A percentile compares a stretch with the other conserved stretches of the same genome.
Conservation (phyloP, 1,140 invertebrate species). For the Paraescarpia echinospica region DNA sequence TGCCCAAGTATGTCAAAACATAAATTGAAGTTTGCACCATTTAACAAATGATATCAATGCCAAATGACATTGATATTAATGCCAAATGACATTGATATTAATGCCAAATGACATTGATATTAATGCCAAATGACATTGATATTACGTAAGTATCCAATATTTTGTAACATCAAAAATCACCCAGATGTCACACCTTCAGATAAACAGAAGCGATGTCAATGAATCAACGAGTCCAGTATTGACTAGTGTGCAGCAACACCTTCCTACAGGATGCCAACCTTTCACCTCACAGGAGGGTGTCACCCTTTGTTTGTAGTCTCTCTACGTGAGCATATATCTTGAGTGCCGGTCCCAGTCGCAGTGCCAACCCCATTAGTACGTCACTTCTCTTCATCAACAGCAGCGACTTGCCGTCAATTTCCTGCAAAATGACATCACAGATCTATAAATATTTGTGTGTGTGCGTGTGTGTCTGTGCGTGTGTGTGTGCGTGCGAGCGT, state of each 20-base stretch:
- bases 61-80: too few species aligned
- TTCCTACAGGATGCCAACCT: not conserved
- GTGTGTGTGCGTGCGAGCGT: too few species aligned
- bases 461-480: too few species aligned
- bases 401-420: conserved; percentile 83
- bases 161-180: not conserved
- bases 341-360: conserved; percentile 82
- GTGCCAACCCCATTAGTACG: conserved; percentile 73
- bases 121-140: not conserved
- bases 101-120: not conserved
- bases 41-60: not conserved
- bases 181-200: not conserved
- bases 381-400: conserved; percentile 78
- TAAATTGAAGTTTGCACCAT: not conserved
- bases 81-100: too few species aligned
- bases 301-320: conserved; percentile 51
- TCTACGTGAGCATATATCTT: conserved; percentile 78
- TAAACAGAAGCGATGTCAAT: not conserved
- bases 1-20: not conserved
- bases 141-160: not conserved
- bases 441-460: not conserved
- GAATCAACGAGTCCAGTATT: not conserved
- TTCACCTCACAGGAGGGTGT: not conserved
- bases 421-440: conserved; percentile 64
- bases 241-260: not conserved